Evolutionary conservation across 2,888 invertebrate genomes (phyloP).

Genomic region (Strigamia transsilvanica): DNA sequence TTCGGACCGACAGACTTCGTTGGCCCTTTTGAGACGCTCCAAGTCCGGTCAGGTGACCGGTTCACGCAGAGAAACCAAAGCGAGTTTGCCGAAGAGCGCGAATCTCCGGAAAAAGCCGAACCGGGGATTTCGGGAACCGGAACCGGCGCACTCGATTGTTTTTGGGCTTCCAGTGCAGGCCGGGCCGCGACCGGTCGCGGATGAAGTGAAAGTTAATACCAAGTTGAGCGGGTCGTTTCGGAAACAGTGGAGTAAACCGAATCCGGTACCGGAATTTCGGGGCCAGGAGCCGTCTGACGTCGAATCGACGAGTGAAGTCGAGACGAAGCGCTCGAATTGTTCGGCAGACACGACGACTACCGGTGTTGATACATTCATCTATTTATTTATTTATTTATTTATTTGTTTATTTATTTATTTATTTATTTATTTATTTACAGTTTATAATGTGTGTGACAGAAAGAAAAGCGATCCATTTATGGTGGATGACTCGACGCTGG

Average conservation of each 20-base stretch:
- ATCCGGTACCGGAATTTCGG: not conserved
- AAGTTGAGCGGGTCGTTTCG: not conserved
- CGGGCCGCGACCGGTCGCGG: not conserved
- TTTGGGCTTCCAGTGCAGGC: too few species aligned
- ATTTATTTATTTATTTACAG: not conserved
- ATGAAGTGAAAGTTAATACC: not conserved
- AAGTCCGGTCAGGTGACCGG: constrained; percentile 5
- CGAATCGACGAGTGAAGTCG: constrained; percentile 5
- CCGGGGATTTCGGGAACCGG: not conserved
- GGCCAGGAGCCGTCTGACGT: not conserved
- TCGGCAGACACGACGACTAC: not conserved
- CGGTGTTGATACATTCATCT: too few species aligned
- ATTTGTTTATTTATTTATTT: too few species aligned
- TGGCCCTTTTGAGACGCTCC: not conserved
- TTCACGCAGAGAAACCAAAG: not conserved
- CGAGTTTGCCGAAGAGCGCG: not conserved
- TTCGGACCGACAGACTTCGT: not conserved
- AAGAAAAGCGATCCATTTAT: not conserved
- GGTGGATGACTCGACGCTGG: not conserved
- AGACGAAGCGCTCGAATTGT: not conserved
- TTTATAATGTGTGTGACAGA: not conserved
- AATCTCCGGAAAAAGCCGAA: not conserved
- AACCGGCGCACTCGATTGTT: not conserved
- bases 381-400: too few species aligned
- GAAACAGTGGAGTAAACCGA: constrained; percentile 22